These are phyloP conservation scores for Xanthorhoe designata DNA, from an alignment of 2,888 invertebrate species.

Conservation along the genomic window DNA sequence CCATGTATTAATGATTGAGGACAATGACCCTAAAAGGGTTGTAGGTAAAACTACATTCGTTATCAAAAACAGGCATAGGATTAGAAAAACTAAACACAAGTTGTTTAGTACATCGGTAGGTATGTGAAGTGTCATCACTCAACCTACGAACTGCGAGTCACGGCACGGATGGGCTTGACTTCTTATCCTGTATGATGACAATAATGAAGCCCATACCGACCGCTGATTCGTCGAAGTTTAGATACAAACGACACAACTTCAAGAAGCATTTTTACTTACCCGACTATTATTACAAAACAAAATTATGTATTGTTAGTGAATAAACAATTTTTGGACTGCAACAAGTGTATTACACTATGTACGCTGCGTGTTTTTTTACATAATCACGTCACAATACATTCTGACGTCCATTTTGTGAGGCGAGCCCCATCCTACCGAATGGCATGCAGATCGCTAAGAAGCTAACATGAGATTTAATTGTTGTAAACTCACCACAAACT, in stretches of 20 bases:
- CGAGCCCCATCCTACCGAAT: constrained; percentile 49
- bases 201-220: constrained; percentile 8
- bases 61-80: constrained; percentile 16
- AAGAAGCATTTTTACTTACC: constrained; percentile 4
- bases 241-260: constrained; percentile 3
- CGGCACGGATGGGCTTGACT: constrained; percentile 15
- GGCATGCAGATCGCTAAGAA: constrained; percentile 3
- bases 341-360: constrained; percentile 38
- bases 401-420: constrained; percentile 82
- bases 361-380: constrained; percentile 63
- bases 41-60: constrained; percentile 55
- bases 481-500: constrained; percentile 28
- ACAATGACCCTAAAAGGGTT: constrained; percentile 66
- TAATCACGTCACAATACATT: constrained; percentile 79
- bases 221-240: constrained; percentile 2
- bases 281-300: neutral
- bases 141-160: constrained; percentile 15
- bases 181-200: constrained; percentile 26
- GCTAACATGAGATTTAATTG: constrained; percentile 1
- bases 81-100: neutral
- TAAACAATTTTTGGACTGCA: constrained; percentile 27
- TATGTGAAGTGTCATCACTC: constrained; percentile 1
- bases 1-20: constrained; percentile 45
- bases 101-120: neutral
- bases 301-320: constrained; percentile 18